Conservation (phyloP, 2,797 vertebrate species). For the Dendrocincla fuliginosa region DNA sequence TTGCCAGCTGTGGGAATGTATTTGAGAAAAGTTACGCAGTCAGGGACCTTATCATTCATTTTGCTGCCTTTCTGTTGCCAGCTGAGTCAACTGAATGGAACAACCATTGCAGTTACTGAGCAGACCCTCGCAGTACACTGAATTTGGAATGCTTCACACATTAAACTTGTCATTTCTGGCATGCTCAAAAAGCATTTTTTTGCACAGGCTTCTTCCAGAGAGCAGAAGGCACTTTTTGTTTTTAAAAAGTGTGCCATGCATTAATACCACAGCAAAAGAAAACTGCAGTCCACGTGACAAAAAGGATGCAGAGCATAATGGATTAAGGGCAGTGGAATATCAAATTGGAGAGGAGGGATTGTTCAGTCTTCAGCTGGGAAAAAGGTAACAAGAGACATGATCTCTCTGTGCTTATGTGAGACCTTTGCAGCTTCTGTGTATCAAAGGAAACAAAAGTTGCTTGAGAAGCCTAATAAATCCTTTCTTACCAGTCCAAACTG, state of each 20-base stretch:
- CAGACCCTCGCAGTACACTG: not conserved
- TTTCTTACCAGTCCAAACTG: not conserved
- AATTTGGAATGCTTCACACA: not conserved
- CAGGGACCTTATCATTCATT: conserved; percentile 9
- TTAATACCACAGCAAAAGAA: not conserved
- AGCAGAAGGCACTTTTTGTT: not conserved
- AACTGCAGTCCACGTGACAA: not conserved
- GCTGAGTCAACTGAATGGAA: not conserved
- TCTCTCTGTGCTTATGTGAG: not conserved
- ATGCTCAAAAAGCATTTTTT: not conserved
- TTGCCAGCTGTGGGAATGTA: conserved; percentile 21
- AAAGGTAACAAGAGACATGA: not conserved
- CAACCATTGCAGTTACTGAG: not conserved
- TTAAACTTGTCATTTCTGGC: not conserved
- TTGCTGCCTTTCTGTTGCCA: not conserved
- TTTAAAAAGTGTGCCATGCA: not conserved
- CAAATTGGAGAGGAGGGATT: not conserved
- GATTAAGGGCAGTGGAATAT: not conserved
- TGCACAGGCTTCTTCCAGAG: not conserved
- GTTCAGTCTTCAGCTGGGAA: not conserved
- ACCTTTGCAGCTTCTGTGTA: not conserved
- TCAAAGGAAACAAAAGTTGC: not conserved
- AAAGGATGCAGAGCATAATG: not conserved
- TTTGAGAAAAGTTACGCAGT: not conserved
- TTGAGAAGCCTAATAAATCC: not conserved